phyloP scores from a whole-genome alignment of 1,140 invertebrate genomes.

The Sinella curviseta region DNA sequence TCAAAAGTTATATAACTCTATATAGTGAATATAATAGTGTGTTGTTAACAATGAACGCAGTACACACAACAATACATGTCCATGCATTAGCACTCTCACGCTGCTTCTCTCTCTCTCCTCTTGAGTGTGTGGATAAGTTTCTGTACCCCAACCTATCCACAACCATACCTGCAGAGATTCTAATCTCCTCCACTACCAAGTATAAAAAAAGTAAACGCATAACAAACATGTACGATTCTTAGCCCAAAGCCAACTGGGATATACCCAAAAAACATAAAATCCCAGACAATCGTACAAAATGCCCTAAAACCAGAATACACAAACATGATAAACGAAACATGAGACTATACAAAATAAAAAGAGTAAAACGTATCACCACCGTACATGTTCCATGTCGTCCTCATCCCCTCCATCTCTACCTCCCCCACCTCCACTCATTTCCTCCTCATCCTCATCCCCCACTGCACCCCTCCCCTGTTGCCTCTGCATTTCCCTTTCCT shows the following conservation, averaged over 20 bases:
- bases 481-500: background rate
- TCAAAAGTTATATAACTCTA: too few relatives aligned
- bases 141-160: too few relatives aligned
- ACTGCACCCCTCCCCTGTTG: background rate
- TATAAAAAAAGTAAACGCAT: too few relatives aligned
- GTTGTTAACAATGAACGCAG: too few relatives aligned
- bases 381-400: background rate
- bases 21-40: too few relatives aligned
- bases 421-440: background rate
- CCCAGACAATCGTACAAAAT: too few relatives aligned
- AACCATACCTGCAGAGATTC: background rate
- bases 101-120: too few relatives aligned
- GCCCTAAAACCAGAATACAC: background rate
- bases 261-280: too few relatives aligned
- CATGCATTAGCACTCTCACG: too few relatives aligned
- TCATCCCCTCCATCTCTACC: background rate
- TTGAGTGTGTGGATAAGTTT: too few relatives aligned
- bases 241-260: slow-evolving; percentile 47
- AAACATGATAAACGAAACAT: background rate
- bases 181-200: too few relatives aligned
- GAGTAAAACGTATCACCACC: background rate
- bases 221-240: background rate
- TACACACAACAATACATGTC: too few relatives aligned
- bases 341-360: background rate
- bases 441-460: slow-evolving; percentile 29